phyloP scores from a whole-genome alignment of 1,140 invertebrate genomes.

The Saccostrea cuccullata region DNA sequence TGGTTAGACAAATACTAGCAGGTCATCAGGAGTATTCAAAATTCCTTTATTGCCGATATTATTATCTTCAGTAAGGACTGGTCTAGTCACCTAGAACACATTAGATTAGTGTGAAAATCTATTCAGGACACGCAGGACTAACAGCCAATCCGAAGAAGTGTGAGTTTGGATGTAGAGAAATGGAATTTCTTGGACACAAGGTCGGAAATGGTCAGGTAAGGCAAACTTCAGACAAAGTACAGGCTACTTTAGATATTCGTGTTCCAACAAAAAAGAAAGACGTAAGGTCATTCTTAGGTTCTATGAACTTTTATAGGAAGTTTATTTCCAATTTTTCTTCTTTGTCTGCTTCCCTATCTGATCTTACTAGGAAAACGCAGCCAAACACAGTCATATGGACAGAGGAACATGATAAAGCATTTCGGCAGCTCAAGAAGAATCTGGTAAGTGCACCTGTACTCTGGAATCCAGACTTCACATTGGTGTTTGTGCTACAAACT shows the following conservation, averaged over 20 bases:
- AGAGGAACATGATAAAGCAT: constrained; percentile 38
- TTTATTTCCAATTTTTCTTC: constrained; percentile 27
- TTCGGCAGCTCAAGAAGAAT: constrained; percentile 40
- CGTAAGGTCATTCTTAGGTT: constrained; percentile 63
- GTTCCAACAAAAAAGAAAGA: constrained; percentile 73
- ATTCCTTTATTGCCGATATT: constrained; percentile 54
- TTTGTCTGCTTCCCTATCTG: constrained; percentile 63
- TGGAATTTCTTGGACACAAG: constrained; percentile 59
- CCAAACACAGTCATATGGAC: constrained; percentile 27
- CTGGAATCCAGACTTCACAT: constrained; percentile 39
- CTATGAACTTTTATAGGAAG: constrained; percentile 55
- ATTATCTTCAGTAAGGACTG: constrained; percentile 46
- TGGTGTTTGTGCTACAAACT: constrained; percentile 64
- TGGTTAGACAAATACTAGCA: constrained; percentile 64
- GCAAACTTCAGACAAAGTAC: constrained; percentile 71
- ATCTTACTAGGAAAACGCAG: constrained; percentile 46
- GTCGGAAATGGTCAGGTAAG: constrained; percentile 64
- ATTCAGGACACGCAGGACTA: constrained; percentile 47
- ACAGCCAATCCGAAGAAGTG: constrained; percentile 60
- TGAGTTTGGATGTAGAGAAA: constrained; percentile 44
- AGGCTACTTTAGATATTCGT: constrained; percentile 71
- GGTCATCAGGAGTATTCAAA: constrained; percentile 39
- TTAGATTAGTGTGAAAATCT: constrained; percentile 27
- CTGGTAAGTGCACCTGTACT: constrained; percentile 50
- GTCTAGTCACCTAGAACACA: constrained; percentile 51